Evolutionary conservation across 2,113 vertebrate species (phyloP).

Genomic region (Percina caprodes): DNA sequence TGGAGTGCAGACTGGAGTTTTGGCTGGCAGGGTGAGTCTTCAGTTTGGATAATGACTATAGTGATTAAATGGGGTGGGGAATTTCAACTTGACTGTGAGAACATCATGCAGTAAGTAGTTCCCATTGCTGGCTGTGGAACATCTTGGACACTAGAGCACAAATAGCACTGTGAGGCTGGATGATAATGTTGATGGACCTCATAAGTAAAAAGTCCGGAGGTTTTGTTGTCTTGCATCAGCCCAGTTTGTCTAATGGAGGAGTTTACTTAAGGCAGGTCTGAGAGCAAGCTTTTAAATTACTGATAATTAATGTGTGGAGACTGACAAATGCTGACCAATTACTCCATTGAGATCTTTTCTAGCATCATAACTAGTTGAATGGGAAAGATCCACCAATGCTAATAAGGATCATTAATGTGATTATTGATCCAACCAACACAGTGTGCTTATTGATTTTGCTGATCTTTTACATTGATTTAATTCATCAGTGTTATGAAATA

Average conservation of each 20-base stretch:
- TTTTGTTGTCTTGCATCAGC: slow-evolving; percentile 5
- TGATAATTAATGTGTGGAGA: slow-evolving; percentile 33
- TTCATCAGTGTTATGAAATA: slow-evolving; percentile 9
- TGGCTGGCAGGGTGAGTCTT: slow-evolving; percentile 55
- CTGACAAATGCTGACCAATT: slow-evolving; percentile 16
- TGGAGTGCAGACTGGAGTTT: slow-evolving; percentile 47
- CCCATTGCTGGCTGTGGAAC: slow-evolving; percentile 24
- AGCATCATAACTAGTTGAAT: slow-evolving; percentile 14
- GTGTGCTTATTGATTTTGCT: slow-evolving; percentile 21
- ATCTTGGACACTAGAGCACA: slow-evolving; percentile 32
- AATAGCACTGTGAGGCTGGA: slow-evolving; percentile 11
- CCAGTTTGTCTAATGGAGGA: slow-evolving; percentile 1
- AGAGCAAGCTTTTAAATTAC: neutral
- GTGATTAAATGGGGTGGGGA: slow-evolving; percentile 53
- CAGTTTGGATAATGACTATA: slow-evolving; percentile 67
- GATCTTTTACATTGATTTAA: neutral
- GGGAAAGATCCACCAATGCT: neutral
- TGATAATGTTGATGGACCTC: slow-evolving; percentile 36
- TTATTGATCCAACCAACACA: slow-evolving; percentile 30
- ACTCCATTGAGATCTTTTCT: neutral
- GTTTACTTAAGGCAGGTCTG: neutral
- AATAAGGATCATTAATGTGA: slow-evolving; percentile 24
- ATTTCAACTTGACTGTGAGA: slow-evolving; percentile 54
- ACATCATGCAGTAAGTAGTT: slow-evolving; percentile 43
- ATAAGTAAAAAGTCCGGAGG: slow-evolving; percentile 45